Evolutionary conservation across 2,797 vertebrate species (phyloP), one percentile per base, ranked within the genome.

Genomic region (Sebastes trivittatus): DNA sequence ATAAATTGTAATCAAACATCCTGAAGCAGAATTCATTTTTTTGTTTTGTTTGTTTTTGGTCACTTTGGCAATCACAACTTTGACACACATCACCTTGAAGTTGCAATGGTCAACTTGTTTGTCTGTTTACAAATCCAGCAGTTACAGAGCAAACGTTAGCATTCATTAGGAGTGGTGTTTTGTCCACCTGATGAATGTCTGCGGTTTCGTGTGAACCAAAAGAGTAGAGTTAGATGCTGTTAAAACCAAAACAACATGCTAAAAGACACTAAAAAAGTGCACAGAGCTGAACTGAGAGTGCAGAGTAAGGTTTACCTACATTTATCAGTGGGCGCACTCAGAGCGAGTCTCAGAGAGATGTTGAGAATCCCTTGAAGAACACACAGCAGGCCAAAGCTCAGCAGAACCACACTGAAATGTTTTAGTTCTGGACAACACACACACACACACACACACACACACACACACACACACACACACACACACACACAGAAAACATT

Each of bases 341-440:
- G 7, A 32, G 20, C 11, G 3, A 90, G 68, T 71, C 90, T 89
- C 56, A 89, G 81, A 52, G 66, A 2, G 62, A 89, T 80, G 70
- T 90, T 92, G 18, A 89, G 82, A 46, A 54, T 4, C 1, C 25
- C 86, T 32, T 90, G 87, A 30, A 92, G 67, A 10, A 90, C 23
- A 77, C 83, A 92, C 4, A 90, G 75, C 75, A 92, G 49, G 2
- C 86, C 81, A 1, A 90, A 49, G 62, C 72, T 80, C 72, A 88
- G 55, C 20, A 84, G 63, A 25, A 88, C 56, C 63, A 77, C 9
- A 4, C 18, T 18, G 20, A 80, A 0, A 58, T 68, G 38, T 60
- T 34, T 73, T 1, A 6, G 38, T 29, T 56, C 88, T 90, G 73
- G 3, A 25, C 22, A 32, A 23, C 23, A 23, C 23, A 23, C 23